These are phyloP conservation scores for Melanotaenia pygmaea DNA, from an alignment of 2,797 vertebrate species.

Conservation along the genomic window DNA sequence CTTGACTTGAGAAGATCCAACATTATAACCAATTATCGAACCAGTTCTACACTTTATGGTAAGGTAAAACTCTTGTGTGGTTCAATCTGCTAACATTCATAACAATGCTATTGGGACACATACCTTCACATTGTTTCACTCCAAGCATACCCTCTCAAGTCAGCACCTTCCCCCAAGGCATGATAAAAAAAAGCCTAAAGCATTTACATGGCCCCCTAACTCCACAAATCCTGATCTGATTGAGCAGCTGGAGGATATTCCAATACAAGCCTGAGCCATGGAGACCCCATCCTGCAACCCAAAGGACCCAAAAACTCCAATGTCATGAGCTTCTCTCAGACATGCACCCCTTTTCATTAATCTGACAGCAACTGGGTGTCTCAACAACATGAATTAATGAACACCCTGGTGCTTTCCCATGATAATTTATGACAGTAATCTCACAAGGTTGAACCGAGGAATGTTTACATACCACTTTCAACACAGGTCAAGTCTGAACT, in stretches of 20 bases:
- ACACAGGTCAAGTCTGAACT: background rate
- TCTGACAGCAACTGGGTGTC: background rate
- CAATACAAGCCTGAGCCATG: background rate
- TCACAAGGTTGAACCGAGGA: background rate
- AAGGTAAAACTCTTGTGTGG: background rate
- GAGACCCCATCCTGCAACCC: background rate
- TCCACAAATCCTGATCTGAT: background rate
- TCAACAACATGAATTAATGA: background rate
- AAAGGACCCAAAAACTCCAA: background rate
- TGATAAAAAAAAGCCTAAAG: background rate
- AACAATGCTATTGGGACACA: background rate
- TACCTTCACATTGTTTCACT: background rate
- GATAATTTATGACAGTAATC: background rate
- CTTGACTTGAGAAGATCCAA: background rate
- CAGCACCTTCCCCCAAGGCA: background rate
- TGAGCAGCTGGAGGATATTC: background rate
- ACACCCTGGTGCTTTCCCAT: background rate
- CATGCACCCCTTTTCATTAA: background rate
- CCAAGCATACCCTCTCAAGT: background rate
- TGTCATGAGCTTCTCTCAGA: background rate
- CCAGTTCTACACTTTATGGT: background rate
- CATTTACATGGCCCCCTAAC: background rate
- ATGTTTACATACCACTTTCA: background rate
- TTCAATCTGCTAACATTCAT: background rate
- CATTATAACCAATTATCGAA: background rate